Base-by-base conservation (phyloP, 2,113 vertebrate genomes). In the Athene cunicularia region DNA sequence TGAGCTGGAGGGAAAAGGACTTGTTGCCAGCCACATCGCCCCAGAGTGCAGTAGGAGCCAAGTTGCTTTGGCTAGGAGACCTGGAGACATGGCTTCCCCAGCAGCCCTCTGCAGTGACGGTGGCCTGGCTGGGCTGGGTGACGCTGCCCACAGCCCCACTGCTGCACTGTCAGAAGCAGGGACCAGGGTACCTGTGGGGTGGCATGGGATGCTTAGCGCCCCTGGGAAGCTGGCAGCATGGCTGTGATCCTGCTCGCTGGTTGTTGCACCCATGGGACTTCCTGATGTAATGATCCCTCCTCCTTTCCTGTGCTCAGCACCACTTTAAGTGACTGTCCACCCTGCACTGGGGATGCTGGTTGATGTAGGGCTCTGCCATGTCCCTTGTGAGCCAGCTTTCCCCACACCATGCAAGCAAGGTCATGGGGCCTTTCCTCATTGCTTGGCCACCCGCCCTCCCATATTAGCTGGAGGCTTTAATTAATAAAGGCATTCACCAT, bases 381-480 rank as follows among this genome's bases (percentile, higher is more conserved):
- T 86, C 63, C 41, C 86, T 43, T 7, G 1, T 4, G 68, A 68
- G 81, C 64, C 55, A 80, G 81, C n/a, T 73, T 63, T 68, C 22
- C 37, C 56, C n/a, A 37, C 26, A 8, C 56, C 52, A 53, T 0
- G 0, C 14, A 2, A 72, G 39, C 79, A 88, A 92, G 71, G 91
- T 96, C 95, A 95, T 2, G 4, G 67, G 95, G 75, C 94, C 43
- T 88, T 72, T 92, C 30, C 82, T 95, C 79, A 41, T 83, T 10
- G 67, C 86, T 88, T 10, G 2, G 71, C 67, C 81, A 45, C 80
- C 72, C 85, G 64, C 82, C 77, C 94, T 85, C 92, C 82, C 39
- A 39, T 72, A 49, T 75, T 91, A 92, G 92, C 90, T 79, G 74
- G 58, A 85, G 92, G 96, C 92, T 95, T 86, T 96, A 95, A 97